Evolutionary conservation across 1,140 invertebrate genomes (phyloP), one percentile per base, ranked within the genome.

Genomic region (Teleogryllus occipitalis): DNA sequence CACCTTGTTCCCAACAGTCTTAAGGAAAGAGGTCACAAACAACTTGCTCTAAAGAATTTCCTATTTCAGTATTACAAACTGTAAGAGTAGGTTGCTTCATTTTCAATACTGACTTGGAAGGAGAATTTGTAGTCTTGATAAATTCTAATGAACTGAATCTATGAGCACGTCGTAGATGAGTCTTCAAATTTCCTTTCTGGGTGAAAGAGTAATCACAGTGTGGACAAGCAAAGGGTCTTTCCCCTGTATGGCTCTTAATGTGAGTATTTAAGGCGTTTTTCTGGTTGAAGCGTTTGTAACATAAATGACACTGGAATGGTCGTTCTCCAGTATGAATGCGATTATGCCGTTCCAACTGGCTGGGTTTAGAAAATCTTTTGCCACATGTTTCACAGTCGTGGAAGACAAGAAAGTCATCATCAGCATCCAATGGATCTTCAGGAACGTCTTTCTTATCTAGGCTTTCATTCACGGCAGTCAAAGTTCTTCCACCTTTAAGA

Each of bases 221-320:
- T 0, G 84, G 82, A 82, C 90, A 91, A 8, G 84, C 82, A 81
- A 87, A 86, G 0, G 89, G 88, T 8, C 87, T 85, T 80, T 89
- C 88, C 7, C 89, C 89, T 5, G 87, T 84, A 85, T 88, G 87
- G 75, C 85, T 85, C 75, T 85, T 85, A 39, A 83, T 65, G 75
- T 83, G 83, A n/a, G 81, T 82, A 14, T 81, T 82, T 15, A 83
- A 80, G 39, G 83, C 82, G 21, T 81, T 82, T 76, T 84, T 83
- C 72, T 83, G 83, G 47, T 83, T 89, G 85, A 92, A 92, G 54
- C 88, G 86, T 85, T 92, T 92, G 77, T 89, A 88, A 85, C 91
- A 92, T 82, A 90, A 83, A 82, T 89, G 86, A 85, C 92, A 92
- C 80, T 89, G 88, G 83, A 91, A 93, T 6, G 92, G 92, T 80